These are phyloP conservation scores for Centropyge bicolor DNA, from an alignment of 2,797 vertebrate genomes.

Conservation along the genomic window DNA sequence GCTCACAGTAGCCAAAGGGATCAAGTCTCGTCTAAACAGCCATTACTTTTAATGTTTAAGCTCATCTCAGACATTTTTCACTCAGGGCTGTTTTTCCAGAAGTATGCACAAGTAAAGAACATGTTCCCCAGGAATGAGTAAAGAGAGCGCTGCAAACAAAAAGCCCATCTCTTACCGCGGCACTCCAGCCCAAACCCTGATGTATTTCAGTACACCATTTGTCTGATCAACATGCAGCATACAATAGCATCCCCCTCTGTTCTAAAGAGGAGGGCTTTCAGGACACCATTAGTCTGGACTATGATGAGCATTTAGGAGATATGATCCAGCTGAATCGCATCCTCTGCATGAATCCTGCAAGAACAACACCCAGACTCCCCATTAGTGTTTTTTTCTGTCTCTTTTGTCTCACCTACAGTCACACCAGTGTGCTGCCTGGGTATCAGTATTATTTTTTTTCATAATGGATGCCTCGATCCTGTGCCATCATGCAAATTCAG, in stretches of 20 bases:
- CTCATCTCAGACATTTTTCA: constrained; percentile 29
- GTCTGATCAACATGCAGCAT: constrained; percentile 26
- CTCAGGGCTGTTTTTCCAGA: constrained; percentile 24
- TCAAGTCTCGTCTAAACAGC: constrained; percentile 19
- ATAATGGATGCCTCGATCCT: constrained; percentile 19
- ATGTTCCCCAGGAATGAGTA: constrained; percentile 10
- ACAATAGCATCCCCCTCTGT: constrained; percentile 21
- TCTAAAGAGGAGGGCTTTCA: constrained; percentile 37
- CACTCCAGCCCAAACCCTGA: constrained; percentile 16
- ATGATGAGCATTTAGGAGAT: constrained; percentile 21
- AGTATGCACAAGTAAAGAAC: constrained; percentile 19
- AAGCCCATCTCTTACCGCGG: constrained; percentile 19
- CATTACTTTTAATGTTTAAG: constrained; percentile 27
- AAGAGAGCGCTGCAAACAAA: constrained; percentile 18
- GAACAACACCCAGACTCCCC: constrained; percentile 24
- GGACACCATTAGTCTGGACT: constrained; percentile 34
- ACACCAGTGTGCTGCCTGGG: constrained; percentile 12
- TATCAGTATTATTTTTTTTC: constrained; percentile 22
- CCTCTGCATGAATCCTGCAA: constrained; percentile 29
- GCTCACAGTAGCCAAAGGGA: constrained; percentile 22
- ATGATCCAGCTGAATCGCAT: constrained; percentile 32
- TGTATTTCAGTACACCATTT: constrained; percentile 6
- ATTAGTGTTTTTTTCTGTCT: constrained; percentile 40
- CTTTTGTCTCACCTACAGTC: constrained; percentile 43
- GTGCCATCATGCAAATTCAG: not conserved